Evolutionary conservation across 2,888 invertebrate species (phyloP).

Genomic region (Muschampia plurimacula): DNA sequence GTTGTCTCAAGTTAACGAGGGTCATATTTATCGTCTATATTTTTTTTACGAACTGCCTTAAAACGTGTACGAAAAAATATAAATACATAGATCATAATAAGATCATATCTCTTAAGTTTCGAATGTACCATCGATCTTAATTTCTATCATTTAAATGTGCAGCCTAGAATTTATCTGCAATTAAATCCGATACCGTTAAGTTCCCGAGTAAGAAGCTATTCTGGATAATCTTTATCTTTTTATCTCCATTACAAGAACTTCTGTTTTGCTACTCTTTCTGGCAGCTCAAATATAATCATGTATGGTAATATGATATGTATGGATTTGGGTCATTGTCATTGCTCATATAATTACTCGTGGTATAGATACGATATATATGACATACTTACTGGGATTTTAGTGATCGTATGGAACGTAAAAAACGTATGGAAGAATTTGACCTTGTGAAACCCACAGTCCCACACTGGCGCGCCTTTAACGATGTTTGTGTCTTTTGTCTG

Average conservation of each 20-base stretch:
- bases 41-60: too few species aligned
- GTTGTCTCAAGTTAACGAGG: neutral
- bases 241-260: neutral
- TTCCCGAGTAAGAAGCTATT: neutral
- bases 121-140: neutral
- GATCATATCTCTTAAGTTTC: too few species aligned
- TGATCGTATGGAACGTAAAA: too few species aligned
- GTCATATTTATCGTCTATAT: slow-evolving; percentile 1
- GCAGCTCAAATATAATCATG: neutral
- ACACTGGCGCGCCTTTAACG: too few species aligned
- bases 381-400: too few species aligned
- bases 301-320: neutral
- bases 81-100: too few species aligned
- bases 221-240: neutral
- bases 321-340: slow-evolving; percentile 2
- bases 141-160: slow-evolving; percentile 7
- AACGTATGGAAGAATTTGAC: too few species aligned
- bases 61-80: too few species aligned
- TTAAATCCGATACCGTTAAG: neutral
- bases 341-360: neutral
- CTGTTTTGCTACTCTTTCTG: neutral
- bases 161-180: slow-evolving; percentile 1
- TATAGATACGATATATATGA: neutral
- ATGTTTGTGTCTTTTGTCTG: too few species aligned
- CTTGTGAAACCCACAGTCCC: too few species aligned